Conservation (phyloP, 2,113 vertebrate genomes). For the Phylloscopus trochilus region DNA sequence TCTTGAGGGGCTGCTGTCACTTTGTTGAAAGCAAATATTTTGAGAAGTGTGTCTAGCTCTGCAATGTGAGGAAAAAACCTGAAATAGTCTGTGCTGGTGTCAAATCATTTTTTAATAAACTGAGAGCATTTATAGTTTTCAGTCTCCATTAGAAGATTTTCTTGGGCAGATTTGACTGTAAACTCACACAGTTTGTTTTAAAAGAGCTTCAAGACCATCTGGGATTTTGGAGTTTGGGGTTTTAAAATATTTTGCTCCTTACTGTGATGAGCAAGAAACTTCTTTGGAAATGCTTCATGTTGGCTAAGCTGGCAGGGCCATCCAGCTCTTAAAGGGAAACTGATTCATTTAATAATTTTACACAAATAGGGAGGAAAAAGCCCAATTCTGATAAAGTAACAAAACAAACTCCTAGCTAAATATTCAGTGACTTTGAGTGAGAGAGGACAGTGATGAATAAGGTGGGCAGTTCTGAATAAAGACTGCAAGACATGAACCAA, state of each 20-base stretch:
- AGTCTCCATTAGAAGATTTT: constrained; percentile 28
- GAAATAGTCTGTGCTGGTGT: constrained; percentile 54
- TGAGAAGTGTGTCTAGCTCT: constrained; percentile 47
- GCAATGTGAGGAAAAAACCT: background rate
- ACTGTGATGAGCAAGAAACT: constrained; percentile 18
- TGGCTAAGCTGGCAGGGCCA: background rate
- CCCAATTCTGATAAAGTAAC: background rate
- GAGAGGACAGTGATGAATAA: background rate
- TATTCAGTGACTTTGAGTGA: background rate
- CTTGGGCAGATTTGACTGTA: constrained; percentile 25
- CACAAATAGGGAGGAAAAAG: background rate
- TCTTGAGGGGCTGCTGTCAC: constrained; percentile 56
- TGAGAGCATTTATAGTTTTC: constrained; percentile 53
- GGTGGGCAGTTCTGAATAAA: background rate
- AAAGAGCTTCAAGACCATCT: constrained; percentile 33
- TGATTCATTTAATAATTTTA: background rate
- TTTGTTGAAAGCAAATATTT: constrained; percentile 55
- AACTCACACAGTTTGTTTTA: constrained; percentile 12
- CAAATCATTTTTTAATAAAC: constrained; percentile 64
- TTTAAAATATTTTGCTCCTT: constrained; percentile 36
- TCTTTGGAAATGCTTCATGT: background rate
- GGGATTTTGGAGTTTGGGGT: constrained; percentile 47
- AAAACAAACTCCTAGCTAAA: background rate
- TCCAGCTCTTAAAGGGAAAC: constrained; percentile 11
- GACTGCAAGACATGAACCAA: background rate